Base-by-base conservation (phyloP, 2,797 vertebrate genomes). In the Xiphorhynchus erythropygius region DNA sequence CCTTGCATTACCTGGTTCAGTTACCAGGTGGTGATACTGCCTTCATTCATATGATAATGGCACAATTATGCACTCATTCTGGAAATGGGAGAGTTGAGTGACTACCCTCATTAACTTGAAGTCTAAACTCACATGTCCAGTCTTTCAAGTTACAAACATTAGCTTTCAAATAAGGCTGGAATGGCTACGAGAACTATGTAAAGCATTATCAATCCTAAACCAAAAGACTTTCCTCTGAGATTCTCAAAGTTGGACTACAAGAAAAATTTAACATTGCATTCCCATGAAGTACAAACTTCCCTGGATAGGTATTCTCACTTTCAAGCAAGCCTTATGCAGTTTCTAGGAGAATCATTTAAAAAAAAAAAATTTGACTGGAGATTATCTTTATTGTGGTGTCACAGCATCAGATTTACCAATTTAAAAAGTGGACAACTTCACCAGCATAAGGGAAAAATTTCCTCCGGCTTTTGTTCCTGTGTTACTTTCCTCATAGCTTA, bases 41-140 rank as follows among this genome's bases (percentile, higher is more conserved):
- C 57, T 84, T 90, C 77, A 84, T 92, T 92, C 74, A 78, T 71
- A 95, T 89, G 92, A 87, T 92, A 96, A 95, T 95, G 63, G 17
- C 80, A 86, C 30, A 81, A 86, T 75, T 90, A 88, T 41, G 44
- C 73, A 88, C 73, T 88, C 77, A 57, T 88, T 60, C 53, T 86
- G 62, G 80, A 88, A 94, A 84, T 7, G 1, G 8, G 74, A 68
- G 78, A 87, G 37, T 59, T 74, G 68, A 91, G 73, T 60, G 52
- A 60, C 65, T 84, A 75, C 30, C 19, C 37, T 91, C 33, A 64
- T 86, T 85, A 91, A 86, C 41, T 50, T 60, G 69, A 57, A 87
- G 41, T 68, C 28, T 46, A 90, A 85, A 62, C 37, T 28, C 56
- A 37, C 37, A 74, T 3, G 14, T 91, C 14, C 14, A 13, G 22